Evolutionary conservation across 37 sponge, comb jelly and placozoan species (phyloP).

Genomic region (Ephydatia muelleri): DNA sequence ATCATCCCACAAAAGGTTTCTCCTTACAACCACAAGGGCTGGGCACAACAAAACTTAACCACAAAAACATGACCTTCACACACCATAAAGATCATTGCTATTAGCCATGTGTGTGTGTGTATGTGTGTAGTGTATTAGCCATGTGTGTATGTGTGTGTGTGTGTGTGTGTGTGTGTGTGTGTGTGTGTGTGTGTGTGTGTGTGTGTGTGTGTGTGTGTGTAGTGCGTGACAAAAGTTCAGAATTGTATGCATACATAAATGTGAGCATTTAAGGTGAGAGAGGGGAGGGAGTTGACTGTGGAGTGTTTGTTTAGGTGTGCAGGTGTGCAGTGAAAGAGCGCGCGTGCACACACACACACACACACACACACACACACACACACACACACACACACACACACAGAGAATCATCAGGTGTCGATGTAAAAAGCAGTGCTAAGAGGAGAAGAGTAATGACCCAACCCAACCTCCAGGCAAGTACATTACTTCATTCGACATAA

Average conservation of each 20-base stretch:
- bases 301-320: too few relatives aligned
- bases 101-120: background rate
- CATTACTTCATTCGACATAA: too few relatives aligned
- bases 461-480: too few relatives aligned
- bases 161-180: too few relatives aligned
- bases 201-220: background rate
- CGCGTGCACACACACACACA: slow-evolving; percentile 12
- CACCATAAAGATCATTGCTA: background rate
- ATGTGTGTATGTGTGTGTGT: too few relatives aligned
- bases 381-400: slow-evolving; percentile 23
- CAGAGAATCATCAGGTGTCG: background rate
- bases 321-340: background rate
- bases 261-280: background rate
- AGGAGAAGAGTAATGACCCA: too few relatives aligned
- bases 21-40: background rate
- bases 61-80: background rate
- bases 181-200: background rate
- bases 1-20: background rate
- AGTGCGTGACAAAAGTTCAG: background rate
- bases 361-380: slow-evolving; percentile 59
- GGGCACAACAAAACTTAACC: background rate
- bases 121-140: too few relatives aligned
- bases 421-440: too few relatives aligned
- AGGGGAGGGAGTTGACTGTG: background rate
- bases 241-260: background rate